Percentiles rank a stretch among this genome's conserved stretches.
These are phyloP conservation scores for Chaitophorus viminalis DNA, from an alignment of 2,888 invertebrate species.

Conservation along the genomic window DNA sequence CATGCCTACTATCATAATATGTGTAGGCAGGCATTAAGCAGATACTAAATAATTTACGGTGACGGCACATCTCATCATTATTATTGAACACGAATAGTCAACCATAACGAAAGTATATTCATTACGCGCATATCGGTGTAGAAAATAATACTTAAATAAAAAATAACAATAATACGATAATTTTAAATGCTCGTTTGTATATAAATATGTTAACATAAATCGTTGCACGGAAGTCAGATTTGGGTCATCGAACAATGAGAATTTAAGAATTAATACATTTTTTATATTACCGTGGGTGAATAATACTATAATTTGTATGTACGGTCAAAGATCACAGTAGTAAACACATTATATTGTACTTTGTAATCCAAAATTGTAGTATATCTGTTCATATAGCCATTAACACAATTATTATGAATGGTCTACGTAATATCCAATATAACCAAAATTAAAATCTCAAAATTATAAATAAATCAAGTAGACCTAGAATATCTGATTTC, in stretches of 20 bases:
- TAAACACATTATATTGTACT: not conserved
- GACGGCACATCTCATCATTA: not conserved
- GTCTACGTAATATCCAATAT: not conserved
- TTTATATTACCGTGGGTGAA: not conserved
- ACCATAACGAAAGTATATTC: conserved; percentile 14
- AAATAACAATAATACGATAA: not conserved
- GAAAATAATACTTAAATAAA: not conserved
- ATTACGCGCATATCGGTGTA: not conserved
- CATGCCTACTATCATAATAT: not conserved
- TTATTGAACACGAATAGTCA: not conserved
- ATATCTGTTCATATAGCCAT: not conserved
- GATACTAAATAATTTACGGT: not conserved
- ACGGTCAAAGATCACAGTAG: not conserved
- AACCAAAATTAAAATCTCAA: not conserved
- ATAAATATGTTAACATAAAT: not conserved
- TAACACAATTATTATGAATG: not conserved
- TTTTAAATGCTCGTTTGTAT: not conserved
- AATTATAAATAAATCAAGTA: not conserved
- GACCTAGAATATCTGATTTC: not conserved
- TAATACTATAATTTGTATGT: not conserved
- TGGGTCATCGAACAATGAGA: conserved; percentile 21
- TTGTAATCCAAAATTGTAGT: not conserved
- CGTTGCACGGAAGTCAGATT: not conserved
- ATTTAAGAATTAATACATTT: not conserved
- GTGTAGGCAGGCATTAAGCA: not conserved